Conservation (phyloP, 2,113 vertebrate species). For the Xiphias gladius region DNA sequence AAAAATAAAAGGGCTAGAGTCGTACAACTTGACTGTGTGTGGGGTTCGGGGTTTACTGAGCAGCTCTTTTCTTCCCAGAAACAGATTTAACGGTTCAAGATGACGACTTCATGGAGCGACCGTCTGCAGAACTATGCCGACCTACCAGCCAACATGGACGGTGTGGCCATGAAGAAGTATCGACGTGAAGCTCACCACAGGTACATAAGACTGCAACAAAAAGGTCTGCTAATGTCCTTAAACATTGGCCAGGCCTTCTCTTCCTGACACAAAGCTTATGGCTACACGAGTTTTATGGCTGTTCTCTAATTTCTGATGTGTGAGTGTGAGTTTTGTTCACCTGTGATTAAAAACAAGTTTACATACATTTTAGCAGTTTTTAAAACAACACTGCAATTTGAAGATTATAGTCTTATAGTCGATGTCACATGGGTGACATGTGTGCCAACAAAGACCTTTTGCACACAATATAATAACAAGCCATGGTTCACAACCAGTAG, state of each 20-base stretch:
- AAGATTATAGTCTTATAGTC: no score
- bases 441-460: no score
- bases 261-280: background rate
- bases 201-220: conserved; percentile 72
- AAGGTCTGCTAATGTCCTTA: background rate
- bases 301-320: background rate
- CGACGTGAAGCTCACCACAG: conserved; percentile 95
- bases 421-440: no score
- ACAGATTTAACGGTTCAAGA: conserved; percentile 77
- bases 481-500: no score
- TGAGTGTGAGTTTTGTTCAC: background rate
- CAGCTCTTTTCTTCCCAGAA: background rate
- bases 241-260: background rate
- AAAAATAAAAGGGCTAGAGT: no score
- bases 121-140: conserved; percentile 94
- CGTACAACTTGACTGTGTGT: background rate
- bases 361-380: background rate
- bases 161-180: conserved; percentile 94
- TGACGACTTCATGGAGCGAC: conserved; percentile 97
- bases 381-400: background rate
- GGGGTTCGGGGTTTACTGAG: background rate
- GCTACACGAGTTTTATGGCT: background rate
- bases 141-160: conserved; percentile 95
- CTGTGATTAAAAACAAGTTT: no score
- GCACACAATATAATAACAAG: no score